Evolutionary conservation across 30 jellyfish, hydroid and myxozoan species (phyloP).

Genomic region (Aurelia aurita): DNA sequence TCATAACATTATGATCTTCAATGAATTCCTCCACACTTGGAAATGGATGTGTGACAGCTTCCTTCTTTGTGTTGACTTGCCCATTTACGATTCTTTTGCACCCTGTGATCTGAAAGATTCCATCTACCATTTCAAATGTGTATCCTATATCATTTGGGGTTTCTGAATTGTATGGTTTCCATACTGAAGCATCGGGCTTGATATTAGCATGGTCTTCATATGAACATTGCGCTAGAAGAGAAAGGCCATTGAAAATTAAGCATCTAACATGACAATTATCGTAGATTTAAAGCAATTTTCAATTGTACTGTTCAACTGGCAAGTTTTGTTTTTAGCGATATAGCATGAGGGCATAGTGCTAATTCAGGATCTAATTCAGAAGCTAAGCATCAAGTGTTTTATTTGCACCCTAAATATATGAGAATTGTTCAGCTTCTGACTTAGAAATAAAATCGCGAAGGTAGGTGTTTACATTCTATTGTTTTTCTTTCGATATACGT

Average conservation of each 20-base stretch:
- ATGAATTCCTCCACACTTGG: constrained; percentile 94
- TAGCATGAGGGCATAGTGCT: no score
- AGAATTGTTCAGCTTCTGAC: no score
- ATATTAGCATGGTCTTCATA: constrained; percentile 11
- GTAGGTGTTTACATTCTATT: no score
- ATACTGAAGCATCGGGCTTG: constrained; percentile 74
- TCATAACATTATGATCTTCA: constrained; percentile 94
- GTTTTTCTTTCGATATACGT: no score
- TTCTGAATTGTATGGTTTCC: constrained; percentile 90
- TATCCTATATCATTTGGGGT: constrained; percentile 87
- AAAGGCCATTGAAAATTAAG: no score
- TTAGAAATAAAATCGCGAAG: no score
- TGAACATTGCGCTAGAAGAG: constrained; percentile 13
- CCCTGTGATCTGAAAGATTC: constrained; percentile 83
- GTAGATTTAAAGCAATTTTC: no score
- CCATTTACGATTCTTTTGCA: constrained; percentile 75
- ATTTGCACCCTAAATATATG: no score
- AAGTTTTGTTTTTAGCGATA: no score
- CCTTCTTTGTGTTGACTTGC: constrained; percentile 35
- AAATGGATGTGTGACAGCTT: constrained; percentile 79
- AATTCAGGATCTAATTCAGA: no score
- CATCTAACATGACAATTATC: background rate
- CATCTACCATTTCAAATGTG: constrained; percentile 84
- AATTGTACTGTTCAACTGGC: no score
- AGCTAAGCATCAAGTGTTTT: no score